phyloP scores from a whole-genome alignment of 2,888 invertebrate genomes.

The Trichacis sp. region DNA sequence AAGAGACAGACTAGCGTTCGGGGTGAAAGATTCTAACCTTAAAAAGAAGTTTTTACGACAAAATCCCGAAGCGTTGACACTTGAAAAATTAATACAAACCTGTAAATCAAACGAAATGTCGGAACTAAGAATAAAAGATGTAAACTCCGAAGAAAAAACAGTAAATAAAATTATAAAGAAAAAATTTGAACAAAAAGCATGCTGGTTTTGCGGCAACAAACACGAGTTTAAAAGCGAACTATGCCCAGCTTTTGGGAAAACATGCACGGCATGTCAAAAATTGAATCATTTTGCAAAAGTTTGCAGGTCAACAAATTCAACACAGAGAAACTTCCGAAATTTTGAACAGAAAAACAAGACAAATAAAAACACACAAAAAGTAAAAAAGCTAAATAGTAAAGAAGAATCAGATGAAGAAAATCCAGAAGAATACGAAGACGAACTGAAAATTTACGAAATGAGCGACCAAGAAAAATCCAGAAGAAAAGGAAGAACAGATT shows the following conservation, averaged over 20 bases:
- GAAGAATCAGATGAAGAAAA: neutral
- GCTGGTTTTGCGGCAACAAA: slow-evolving; percentile 5
- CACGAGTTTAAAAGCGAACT: slow-evolving; percentile 7
- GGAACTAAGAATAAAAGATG: neutral
- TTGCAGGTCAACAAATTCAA: no score
- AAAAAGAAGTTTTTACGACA: slow-evolving; percentile 16
- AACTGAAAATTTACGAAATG: slow-evolving; percentile 4
- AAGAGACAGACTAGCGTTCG: slow-evolving; percentile 9
- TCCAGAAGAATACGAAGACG: neutral
- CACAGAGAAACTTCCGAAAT: no score
- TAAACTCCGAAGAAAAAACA: neutral
- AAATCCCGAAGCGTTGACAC: neutral
- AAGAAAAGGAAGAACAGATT: neutral
- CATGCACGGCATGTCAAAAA: neutral
- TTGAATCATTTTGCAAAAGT: slow-evolving; percentile 8
- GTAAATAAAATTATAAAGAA: slow-evolving; percentile 8
- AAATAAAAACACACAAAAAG: neutral
- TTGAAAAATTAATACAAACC: slow-evolving; percentile 3
- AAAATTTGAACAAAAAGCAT: neutral
- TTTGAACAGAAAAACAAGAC: slow-evolving; percentile 5
- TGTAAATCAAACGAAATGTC: slow-evolving; percentile 11
- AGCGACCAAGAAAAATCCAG: neutral
- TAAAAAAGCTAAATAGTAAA: neutral
- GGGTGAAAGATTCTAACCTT: slow-evolving; percentile 8
- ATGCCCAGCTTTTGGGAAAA: slow-evolving; percentile 14